Conservation (phyloP, 1,140 invertebrate genomes). For the Pseudomyrmex pallidus region DNA sequence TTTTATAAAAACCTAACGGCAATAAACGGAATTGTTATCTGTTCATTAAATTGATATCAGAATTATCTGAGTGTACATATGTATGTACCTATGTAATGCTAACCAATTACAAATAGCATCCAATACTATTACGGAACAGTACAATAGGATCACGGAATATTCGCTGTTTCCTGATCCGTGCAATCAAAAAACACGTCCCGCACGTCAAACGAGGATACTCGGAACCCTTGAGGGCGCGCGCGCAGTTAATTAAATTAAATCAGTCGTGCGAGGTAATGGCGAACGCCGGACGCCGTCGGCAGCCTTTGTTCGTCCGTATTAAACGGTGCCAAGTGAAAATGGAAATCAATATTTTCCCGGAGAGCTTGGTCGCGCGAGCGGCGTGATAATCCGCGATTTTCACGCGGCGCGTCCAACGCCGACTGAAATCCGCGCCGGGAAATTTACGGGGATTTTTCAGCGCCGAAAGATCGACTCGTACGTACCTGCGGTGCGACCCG, state of each 20-base stretch:
- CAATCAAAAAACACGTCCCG: conserved; percentile 21
- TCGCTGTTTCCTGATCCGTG: neutral
- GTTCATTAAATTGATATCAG: neutral
- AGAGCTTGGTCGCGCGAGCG: conserved; percentile 25
- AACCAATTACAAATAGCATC: conserved; percentile 2
- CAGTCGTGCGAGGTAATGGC: conserved; percentile 67
- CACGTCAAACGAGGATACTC: neutral
- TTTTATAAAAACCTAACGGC: neutral
- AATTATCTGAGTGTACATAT: neutral
- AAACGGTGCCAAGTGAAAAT: conserved; percentile 71
- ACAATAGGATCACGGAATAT: neutral
- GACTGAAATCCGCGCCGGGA: conserved; percentile 63
- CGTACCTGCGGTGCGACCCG: conserved; percentile 52
- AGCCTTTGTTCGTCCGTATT: conserved; percentile 69
- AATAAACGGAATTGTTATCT: neutral
- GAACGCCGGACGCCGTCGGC: conserved; percentile 65
- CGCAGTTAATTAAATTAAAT: conserved; percentile 72
- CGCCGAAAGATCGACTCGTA: conserved; percentile 64
- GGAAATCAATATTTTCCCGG: conserved; percentile 69
- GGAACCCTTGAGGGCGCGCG: conserved; percentile 26
- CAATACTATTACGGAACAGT: neutral
- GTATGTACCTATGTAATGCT: neutral
- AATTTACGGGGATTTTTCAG: conserved; percentile 67
- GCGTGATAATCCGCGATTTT: conserved; percentile 66
- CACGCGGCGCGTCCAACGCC: conserved; percentile 40